Percentiles rank a stretch among this genome's conserved stretches.
These are phyloP conservation scores for Astreopora myriophthalma DNA, from an alignment of 64 coral and sea anemone genomes.

Conservation along the genomic window DNA sequence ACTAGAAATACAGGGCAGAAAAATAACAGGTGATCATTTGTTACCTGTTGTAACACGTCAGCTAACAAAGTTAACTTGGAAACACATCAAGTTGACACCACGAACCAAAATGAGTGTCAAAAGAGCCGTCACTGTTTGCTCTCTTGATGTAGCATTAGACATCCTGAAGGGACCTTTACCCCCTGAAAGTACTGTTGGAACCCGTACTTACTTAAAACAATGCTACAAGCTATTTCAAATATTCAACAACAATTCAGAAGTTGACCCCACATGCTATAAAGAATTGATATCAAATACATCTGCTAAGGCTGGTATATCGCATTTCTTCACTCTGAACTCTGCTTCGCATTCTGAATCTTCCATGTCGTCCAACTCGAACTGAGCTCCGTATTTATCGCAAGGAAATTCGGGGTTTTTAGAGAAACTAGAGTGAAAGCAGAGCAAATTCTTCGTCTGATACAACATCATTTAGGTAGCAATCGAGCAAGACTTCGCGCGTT, in stretches of 20 bases:
- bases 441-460: too few species aligned
- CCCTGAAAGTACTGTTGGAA: conserved; percentile 37
- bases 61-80: conserved; percentile 19
- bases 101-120: conserved; percentile 62
- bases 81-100: conserved; percentile 11
- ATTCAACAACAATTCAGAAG: conserved; percentile 37
- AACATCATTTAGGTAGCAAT: too few species aligned
- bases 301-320: too few species aligned
- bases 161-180: conserved; percentile 30
- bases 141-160: conserved; percentile 45
- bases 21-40: neutral
- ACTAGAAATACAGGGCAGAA: neutral
- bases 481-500: too few species aligned
- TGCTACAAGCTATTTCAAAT: conserved; percentile 42
- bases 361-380: too few species aligned
- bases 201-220: conserved; percentile 20
- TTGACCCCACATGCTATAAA: conserved; percentile 31
- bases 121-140: conserved; percentile 39
- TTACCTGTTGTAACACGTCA: conserved; percentile 16
- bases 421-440: too few species aligned
- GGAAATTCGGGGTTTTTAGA: too few species aligned
- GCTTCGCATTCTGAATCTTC: too few species aligned
- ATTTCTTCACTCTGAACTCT: too few species aligned
- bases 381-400: too few species aligned
- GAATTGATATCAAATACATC: neutral